Conservation (phyloP, 2,888 invertebrate species). For the Operophtera brumata region DNA sequence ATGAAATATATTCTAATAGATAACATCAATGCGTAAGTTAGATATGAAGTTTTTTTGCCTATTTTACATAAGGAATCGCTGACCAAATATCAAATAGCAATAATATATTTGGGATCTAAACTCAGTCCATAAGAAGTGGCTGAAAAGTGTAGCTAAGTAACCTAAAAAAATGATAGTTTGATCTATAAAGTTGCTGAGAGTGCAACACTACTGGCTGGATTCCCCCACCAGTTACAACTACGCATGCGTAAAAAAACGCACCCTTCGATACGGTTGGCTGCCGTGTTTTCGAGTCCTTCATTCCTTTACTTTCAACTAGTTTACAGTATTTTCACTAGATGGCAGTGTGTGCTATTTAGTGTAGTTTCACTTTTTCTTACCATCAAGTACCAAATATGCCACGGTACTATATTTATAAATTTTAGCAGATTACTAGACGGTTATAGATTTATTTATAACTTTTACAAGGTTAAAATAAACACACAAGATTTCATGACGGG, state of each 20-base stretch:
- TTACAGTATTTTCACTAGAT: conserved; percentile 28
- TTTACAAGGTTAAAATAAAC: too few species aligned
- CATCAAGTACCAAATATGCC: not conserved
- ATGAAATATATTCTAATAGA: too few species aligned
- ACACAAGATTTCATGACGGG: not conserved
- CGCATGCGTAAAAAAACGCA: conserved; percentile 68
- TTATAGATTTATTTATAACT: too few species aligned
- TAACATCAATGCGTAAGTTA: too few species aligned
- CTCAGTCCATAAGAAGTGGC: too few species aligned
- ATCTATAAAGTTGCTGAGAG: too few species aligned
- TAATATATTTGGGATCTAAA: too few species aligned
- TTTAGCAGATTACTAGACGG: not conserved
- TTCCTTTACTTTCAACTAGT: conserved; percentile 25
- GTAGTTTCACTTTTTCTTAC: not conserved
- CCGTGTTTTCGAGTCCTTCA: conserved; percentile 26
- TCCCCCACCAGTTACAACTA: conserved; percentile 55
- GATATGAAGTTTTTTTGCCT: too few species aligned
- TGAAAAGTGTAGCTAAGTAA: too few species aligned
- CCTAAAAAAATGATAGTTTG: too few species aligned
- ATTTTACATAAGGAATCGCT: too few species aligned
- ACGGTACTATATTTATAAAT: not conserved
- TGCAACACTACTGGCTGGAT: conserved; percentile 29
- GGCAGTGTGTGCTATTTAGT: conserved; percentile 28
- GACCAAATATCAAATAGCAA: too few species aligned
- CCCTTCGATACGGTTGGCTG: conserved; percentile 51